These are phyloP conservation scores for Morpho deidamia DNA, from an alignment of 2,888 invertebrate genomes.

Conservation along the genomic window DNA sequence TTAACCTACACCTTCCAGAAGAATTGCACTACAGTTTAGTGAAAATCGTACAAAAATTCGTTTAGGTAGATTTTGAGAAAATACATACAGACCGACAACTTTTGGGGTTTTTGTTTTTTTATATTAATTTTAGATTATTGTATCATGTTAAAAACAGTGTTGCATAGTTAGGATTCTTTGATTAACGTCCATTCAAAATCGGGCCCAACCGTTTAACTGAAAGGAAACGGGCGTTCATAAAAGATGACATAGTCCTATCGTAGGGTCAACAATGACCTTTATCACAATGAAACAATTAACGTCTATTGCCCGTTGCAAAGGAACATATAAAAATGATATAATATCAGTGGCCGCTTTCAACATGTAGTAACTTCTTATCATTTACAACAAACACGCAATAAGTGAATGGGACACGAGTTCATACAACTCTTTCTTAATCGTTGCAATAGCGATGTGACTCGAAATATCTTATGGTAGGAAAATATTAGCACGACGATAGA, in stretches of 20 bases:
- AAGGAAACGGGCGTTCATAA: conserved; percentile 1
- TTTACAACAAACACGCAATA: conserved; percentile 51
- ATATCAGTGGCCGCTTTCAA: conserved; percentile 43
- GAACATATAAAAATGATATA: conserved; percentile 15
- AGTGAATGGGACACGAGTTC: conserved; percentile 39
- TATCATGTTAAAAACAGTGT: too few relatives aligned
- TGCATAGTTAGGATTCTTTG: too few relatives aligned
- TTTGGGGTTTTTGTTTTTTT: too few relatives aligned
- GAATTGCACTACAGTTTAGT: too few relatives aligned
- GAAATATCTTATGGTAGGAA: not conserved
- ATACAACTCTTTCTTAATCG: conserved; percentile 18
- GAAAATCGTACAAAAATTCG: too few relatives aligned
- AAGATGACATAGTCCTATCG: conserved; percentile 1
- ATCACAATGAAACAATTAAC: conserved; percentile 5
- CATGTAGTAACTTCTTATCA: conserved; percentile 51
- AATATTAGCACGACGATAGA: too few relatives aligned
- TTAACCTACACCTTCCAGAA: too few relatives aligned
- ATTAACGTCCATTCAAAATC: too few relatives aligned
- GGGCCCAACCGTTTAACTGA: not conserved
- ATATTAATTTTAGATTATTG: too few relatives aligned
- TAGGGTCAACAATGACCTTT: conserved; percentile 12
- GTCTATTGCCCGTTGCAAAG: conserved; percentile 10
- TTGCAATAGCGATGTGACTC: conserved; percentile 3
- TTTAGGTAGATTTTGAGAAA: too few relatives aligned
- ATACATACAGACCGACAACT: too few relatives aligned